phyloP scores from a whole-genome alignment of 2,113 vertebrate genomes.

The Marmota flaviventris region DNA sequence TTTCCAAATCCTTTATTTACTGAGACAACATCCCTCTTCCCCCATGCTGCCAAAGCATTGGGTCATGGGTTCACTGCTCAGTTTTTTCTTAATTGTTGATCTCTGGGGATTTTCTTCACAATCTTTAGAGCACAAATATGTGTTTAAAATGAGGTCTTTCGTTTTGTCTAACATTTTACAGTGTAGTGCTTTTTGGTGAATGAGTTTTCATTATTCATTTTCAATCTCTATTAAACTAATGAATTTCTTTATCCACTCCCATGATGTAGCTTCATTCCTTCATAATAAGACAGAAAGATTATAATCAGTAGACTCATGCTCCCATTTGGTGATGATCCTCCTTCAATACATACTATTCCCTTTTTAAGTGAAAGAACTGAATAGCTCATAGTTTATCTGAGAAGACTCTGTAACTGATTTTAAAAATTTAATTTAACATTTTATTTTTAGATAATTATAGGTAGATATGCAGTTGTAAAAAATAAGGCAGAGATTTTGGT shows the following conservation, averaged over 20 bases:
- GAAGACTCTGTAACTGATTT: not conserved
- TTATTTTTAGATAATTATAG: no score
- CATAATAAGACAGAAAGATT: not conserved
- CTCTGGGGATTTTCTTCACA: not conserved
- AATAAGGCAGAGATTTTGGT: no score
- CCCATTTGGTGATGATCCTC: not conserved
- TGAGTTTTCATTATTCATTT: not conserved
- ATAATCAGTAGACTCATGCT: not conserved
- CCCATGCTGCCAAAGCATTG: constrained; percentile 24
- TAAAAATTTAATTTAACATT: not conserved
- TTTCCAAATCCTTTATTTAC: constrained; percentile 32
- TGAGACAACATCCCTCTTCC: not conserved
- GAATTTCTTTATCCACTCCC: not conserved
- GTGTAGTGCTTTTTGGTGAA: not conserved
- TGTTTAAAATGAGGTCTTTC: not conserved
- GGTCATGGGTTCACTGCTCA: constrained; percentile 28
- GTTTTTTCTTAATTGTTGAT: constrained; percentile 5
- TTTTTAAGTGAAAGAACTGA: not conserved
- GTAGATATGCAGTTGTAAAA: no score
- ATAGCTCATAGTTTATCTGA: not conserved
- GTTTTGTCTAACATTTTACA: constrained; percentile 33
- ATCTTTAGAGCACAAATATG: constrained; percentile 20
- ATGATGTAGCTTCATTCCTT: not conserved
- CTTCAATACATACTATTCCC: not conserved
- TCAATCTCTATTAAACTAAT: not conserved